A percentile compares a stretch with the other conserved stretches of the same genome.
phyloP scores from a whole-genome alignment of 1,140 invertebrate genomes.

The Lasioglossum baleicum region DNA sequence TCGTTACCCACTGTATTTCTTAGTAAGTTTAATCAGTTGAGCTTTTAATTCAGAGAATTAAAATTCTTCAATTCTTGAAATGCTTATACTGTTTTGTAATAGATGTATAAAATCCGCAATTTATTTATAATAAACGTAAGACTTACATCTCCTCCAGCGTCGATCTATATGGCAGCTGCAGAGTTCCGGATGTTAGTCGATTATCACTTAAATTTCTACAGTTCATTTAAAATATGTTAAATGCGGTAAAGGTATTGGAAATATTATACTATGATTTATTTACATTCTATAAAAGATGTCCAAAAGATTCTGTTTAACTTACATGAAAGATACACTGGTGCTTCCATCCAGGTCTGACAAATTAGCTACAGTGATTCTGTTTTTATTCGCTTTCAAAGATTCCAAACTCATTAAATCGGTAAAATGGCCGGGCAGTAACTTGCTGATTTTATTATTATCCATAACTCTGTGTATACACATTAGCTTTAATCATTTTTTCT shows the following conservation, averaged over 20 bases:
- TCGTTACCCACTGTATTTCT: too few relatives aligned
- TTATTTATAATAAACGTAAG: conserved; percentile 24
- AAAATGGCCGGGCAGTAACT: conserved; percentile 74
- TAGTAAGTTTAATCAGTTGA: too few relatives aligned
- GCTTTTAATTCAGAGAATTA: too few relatives aligned
- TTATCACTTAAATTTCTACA: conserved; percentile 73
- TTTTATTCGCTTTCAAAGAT: conserved; percentile 76
- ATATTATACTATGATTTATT: neutral
- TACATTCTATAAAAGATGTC: neutral
- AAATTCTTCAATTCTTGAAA: too few relatives aligned
- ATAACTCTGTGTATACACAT: conserved; percentile 73
- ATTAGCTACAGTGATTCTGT: conserved; percentile 73
- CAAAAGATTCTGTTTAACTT: conserved; percentile 53
- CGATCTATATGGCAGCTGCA: conserved; percentile 78
- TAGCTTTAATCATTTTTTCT: neutral
- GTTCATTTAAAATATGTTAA: neutral
- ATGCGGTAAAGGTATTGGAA: neutral
- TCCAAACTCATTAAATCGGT: conserved; percentile 74
- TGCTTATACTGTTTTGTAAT: too few relatives aligned
- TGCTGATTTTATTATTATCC: conserved; percentile 76
- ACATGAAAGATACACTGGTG: conserved; percentile 77
- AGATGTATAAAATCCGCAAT: too few relatives aligned
- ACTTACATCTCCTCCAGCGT: conserved; percentile 81
- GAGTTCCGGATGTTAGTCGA: conserved; percentile 73
- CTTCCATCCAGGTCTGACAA: conserved; percentile 76